These are phyloP conservation scores for Pygoscelis antarcticus DNA, from an alignment of 2,113 vertebrate species.

Conservation along the genomic window DNA sequence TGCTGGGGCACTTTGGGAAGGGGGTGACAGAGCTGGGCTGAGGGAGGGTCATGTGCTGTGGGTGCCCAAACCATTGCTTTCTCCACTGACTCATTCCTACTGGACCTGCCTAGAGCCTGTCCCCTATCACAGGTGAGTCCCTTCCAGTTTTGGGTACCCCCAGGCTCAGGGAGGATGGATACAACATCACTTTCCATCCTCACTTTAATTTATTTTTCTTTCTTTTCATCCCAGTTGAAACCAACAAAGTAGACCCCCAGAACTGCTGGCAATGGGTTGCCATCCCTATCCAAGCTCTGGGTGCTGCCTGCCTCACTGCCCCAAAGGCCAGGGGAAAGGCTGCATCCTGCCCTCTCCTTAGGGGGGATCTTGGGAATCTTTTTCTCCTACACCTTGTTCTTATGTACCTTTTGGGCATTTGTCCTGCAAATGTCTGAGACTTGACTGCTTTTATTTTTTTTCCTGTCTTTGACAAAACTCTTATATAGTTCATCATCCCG, in stretches of 20 bases:
- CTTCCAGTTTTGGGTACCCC: neutral
- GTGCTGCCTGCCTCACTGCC: neutral
- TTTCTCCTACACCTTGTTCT: neutral
- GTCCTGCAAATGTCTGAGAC: neutral
- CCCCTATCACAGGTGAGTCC: neutral
- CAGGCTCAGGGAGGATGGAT: neutral
- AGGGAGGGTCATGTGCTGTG: neutral
- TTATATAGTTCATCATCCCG: slow-evolving; percentile 4
- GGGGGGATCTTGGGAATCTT: neutral
- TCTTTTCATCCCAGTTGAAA: neutral
- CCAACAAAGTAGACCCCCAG: neutral
- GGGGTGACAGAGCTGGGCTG: neutral
- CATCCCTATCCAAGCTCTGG: neutral
- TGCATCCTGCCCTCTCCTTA: neutral
- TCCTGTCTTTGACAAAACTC: neutral
- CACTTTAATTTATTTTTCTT: neutral
- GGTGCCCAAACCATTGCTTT: neutral
- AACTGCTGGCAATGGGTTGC: neutral
- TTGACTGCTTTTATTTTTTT: neutral
- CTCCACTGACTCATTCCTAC: neutral
- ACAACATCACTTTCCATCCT: neutral
- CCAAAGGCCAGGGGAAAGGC: neutral
- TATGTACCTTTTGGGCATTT: neutral
- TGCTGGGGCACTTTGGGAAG: rapidly evolving
- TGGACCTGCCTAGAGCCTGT: neutral